Conservation (phyloP, 2,113 vertebrate genomes). For the Cochlearius cochlearius region DNA sequence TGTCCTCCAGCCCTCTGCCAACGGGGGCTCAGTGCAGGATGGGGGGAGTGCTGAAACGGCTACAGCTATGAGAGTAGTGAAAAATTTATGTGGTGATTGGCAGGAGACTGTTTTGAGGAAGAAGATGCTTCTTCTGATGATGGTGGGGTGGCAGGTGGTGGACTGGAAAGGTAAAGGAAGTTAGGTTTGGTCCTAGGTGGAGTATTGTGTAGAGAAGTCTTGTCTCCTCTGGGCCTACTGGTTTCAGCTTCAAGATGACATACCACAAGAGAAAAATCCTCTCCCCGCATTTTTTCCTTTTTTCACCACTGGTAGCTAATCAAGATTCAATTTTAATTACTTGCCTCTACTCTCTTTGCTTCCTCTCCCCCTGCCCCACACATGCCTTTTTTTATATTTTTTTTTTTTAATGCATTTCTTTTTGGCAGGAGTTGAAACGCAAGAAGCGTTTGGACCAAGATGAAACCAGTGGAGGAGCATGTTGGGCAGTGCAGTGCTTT, state of each 20-base stretch:
- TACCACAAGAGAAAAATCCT: background rate
- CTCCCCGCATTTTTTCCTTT: background rate
- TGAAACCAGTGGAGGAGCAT: constrained; percentile 73
- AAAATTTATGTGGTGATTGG: background rate
- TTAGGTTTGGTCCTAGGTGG: background rate
- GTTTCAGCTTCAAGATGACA: background rate
- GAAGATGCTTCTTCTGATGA: background rate
- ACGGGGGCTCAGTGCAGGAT: fast-evolving
- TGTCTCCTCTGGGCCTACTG: background rate
- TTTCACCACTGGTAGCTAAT: constrained; percentile 26
- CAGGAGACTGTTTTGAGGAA: background rate
- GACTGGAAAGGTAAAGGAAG: background rate
- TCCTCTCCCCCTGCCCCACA: constrained; percentile 22
- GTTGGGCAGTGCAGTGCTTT: constrained; percentile 71
- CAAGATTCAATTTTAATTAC: constrained; percentile 24
- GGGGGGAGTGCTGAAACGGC: background rate
- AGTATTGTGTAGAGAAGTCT: background rate
- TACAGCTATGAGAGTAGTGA: background rate
- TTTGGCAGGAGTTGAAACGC: constrained; percentile 77
- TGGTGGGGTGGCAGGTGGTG: background rate
- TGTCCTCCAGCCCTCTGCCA: background rate
- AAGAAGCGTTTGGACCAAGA: constrained; percentile 74
- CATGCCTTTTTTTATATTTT: background rate
- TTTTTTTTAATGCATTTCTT: constrained; percentile 13
- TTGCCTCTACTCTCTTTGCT: constrained; percentile 15